phyloP scores from a whole-genome alignment of 2,888 invertebrate species.

The Abscondita cerata region DNA sequence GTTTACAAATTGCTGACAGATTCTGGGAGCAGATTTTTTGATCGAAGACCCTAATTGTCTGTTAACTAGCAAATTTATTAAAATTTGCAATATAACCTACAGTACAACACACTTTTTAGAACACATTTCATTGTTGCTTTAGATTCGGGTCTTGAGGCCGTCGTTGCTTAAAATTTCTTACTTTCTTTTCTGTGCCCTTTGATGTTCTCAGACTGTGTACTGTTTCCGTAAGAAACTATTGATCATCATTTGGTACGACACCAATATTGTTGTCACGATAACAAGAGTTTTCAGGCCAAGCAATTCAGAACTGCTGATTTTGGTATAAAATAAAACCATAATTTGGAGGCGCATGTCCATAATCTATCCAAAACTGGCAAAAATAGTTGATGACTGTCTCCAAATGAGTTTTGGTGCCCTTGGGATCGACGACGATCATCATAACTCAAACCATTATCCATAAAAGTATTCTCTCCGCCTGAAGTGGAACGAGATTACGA shows the following conservation, averaged over 20 bases:
- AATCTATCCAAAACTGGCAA: slow-evolving; percentile 83
- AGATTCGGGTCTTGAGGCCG: too few relatives aligned
- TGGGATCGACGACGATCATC: slow-evolving; percentile 57
- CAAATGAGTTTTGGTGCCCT: slow-evolving; percentile 56
- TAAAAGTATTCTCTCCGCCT: slow-evolving; percentile 49
- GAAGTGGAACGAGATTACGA: slow-evolving; percentile 41
- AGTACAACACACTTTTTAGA: too few relatives aligned
- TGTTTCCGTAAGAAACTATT: slow-evolving; percentile 67
- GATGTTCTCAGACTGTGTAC: slow-evolving; percentile 47
- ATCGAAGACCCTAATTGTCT: too few relatives aligned
- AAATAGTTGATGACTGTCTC: slow-evolving; percentile 94
- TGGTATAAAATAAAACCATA: slow-evolving; percentile 97
- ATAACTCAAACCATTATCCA: slow-evolving; percentile 48
- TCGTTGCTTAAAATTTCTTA: too few relatives aligned
- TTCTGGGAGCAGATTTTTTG: too few relatives aligned
- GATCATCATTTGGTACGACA: slow-evolving; percentile 90
- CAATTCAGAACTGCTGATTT: slow-evolving; percentile 78
- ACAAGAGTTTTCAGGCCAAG: slow-evolving; percentile 69
- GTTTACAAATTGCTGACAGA: too few relatives aligned
- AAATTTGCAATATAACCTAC: too few relatives aligned
- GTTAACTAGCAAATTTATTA: too few relatives aligned
- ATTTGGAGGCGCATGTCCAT: slow-evolving; percentile 73
- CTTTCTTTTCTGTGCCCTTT: slow-evolving; percentile 53
- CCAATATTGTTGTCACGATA: slow-evolving; percentile 76
- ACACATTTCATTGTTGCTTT: too few relatives aligned